These are phyloP conservation scores for Petrosia ficiformis DNA, from an alignment of 37 sponge, comb jelly and placozoan genomes.

Conservation along the genomic window DNA sequence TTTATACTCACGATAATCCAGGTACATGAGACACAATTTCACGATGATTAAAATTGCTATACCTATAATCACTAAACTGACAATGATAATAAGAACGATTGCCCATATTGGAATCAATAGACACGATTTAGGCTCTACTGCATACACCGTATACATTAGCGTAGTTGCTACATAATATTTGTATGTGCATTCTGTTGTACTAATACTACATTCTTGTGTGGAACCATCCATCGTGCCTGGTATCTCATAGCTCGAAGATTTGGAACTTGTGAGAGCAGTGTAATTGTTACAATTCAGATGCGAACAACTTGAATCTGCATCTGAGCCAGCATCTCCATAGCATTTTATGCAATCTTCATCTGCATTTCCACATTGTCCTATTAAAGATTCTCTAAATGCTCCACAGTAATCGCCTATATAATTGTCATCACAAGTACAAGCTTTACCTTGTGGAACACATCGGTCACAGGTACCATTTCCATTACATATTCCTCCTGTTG, in stretches of 20 bases:
- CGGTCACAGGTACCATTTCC: conserved; percentile 1
- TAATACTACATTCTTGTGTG: background rate
- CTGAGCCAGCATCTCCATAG: conserved; percentile 7
- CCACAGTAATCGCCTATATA: conserved; percentile 3
- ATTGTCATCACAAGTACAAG: background rate
- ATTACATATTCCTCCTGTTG: background rate
- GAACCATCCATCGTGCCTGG: background rate
- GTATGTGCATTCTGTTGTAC: background rate
- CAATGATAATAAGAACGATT: conserved; percentile 40
- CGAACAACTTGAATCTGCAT: background rate
- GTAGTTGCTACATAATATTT: background rate
- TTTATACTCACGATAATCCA: background rate
- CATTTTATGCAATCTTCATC: background rate
- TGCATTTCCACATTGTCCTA: background rate
- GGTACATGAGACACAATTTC: conserved; percentile 42
- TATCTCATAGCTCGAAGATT: background rate
- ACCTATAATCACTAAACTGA: conserved; percentile 39
- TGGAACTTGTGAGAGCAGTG: background rate
- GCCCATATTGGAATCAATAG: conserved; percentile 19
- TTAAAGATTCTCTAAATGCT: background rate
- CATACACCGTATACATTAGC: background rate
- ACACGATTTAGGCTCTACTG: background rate
- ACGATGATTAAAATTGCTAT: conserved; percentile 36
- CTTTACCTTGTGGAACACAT: background rate
- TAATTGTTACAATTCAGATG: background rate